Conservation (phyloP, 2,888 invertebrate genomes). For the Ophonus ardosiacus region DNA sequence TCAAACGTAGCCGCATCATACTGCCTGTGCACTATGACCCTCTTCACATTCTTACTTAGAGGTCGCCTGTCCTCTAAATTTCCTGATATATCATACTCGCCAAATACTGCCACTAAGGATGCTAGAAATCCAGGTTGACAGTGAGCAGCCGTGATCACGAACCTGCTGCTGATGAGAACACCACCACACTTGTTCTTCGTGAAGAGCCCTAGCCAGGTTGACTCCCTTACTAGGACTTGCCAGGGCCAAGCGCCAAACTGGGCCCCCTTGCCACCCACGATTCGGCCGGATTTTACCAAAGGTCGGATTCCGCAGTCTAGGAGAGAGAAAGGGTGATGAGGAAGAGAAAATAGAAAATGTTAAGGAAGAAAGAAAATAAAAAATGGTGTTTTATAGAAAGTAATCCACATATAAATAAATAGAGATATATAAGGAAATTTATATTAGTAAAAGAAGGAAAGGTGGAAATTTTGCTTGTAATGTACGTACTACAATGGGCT, state of each 20-base stretch:
- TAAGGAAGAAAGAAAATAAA: background rate
- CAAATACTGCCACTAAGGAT: conserved; percentile 92
- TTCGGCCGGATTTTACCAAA: conserved; percentile 86
- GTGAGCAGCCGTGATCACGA: conserved; percentile 95
- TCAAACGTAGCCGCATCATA: conserved; percentile 95
- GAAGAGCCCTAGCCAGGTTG: conserved; percentile 95
- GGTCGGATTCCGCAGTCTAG: conserved; percentile 93
- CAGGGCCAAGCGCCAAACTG: conserved; percentile 94
- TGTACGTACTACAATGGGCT: too few relatives aligned
- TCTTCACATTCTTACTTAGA: conserved; percentile 88
- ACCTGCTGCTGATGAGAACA: conserved; percentile 91
- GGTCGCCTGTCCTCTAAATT: conserved; percentile 88
- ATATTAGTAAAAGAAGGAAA: background rate
- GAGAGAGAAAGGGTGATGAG: background rate
- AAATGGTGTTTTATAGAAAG: background rate
- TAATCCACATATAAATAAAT: too few relatives aligned
- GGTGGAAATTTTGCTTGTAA: background rate
- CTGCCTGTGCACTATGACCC: conserved; percentile 92
- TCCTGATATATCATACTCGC: conserved; percentile 93
- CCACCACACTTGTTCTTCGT: conserved; percentile 97
- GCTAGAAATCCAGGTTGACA: conserved; percentile 96
- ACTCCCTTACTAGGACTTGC: conserved; percentile 94
- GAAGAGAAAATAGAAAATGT: background rate
- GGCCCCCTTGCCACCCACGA: conserved; percentile 93
- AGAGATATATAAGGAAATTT: background rate